These are phyloP conservation scores for Halcyon chelicuti DNA, from an alignment of 2,797 vertebrate genomes.

Conservation along the genomic window DNA sequence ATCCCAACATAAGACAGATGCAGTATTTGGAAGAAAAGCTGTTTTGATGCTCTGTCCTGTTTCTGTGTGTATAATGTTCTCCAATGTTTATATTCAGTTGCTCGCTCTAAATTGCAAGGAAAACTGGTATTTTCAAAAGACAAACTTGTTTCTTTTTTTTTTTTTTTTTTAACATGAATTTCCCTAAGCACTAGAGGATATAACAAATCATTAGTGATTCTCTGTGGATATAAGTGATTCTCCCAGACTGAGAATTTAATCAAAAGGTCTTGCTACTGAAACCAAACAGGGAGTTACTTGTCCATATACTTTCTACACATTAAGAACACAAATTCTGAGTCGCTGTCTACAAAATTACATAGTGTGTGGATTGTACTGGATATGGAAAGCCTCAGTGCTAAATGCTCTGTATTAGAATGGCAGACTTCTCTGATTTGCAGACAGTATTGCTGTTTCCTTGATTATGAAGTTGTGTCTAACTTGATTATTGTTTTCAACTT, in stretches of 20 bases:
- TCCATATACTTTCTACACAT: not conserved
- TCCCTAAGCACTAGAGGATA: not conserved
- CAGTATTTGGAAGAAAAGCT: not conserved
- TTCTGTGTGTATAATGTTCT: not conserved
- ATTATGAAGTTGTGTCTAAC: not conserved
- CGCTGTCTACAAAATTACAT: not conserved
- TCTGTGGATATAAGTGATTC: not conserved
- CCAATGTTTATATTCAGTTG: not conserved
- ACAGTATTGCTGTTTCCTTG: not conserved
- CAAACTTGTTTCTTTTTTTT: not conserved
- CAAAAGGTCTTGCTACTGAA: not conserved
- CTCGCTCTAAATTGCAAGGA: conserved; percentile 2
- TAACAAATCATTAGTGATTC: conserved; percentile 29
- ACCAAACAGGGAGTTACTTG: not conserved
- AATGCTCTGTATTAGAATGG: not conserved
- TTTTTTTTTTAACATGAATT: not conserved
- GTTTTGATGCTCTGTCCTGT: not conserved
- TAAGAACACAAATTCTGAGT: not conserved
- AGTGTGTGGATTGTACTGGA: not conserved
- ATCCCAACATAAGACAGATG: not conserved
- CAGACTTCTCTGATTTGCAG: not conserved
- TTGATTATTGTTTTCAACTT: not conserved
- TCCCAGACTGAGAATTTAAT: not conserved
- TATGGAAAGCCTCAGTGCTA: not conserved
- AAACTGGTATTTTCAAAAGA: not conserved